These are phyloP conservation scores for Percina caprodes DNA, from an alignment of 2,113 vertebrate species.

Conservation along the genomic window DNA sequence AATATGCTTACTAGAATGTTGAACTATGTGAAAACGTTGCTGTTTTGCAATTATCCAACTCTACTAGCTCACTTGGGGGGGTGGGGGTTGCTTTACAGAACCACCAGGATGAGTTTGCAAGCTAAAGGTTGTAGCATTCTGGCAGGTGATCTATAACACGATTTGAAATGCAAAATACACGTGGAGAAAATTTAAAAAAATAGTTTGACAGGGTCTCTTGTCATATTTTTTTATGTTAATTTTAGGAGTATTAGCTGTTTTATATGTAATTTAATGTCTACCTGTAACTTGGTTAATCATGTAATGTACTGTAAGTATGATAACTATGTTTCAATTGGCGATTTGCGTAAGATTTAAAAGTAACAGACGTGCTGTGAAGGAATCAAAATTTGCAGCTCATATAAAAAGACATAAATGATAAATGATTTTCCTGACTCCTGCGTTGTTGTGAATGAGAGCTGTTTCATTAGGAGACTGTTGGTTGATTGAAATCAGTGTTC, in stretches of 20 bases:
- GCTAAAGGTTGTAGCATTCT: background rate
- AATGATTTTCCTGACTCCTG: background rate
- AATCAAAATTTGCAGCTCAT: background rate
- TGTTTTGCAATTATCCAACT: conserved; percentile 21
- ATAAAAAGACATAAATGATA: background rate
- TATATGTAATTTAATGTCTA: conserved; percentile 8
- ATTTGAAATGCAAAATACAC: conserved; percentile 2
- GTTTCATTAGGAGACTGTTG: conserved; percentile 6
- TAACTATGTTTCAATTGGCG: background rate
- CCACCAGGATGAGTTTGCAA: background rate
- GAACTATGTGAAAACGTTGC: conserved; percentile 26
- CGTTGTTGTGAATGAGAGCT: conserved; percentile 37
- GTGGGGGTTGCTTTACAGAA: background rate
- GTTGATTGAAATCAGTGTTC: conserved; percentile 32
- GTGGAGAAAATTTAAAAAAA: background rate
- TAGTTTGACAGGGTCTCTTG: background rate
- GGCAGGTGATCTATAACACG: background rate
- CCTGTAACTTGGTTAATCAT: conserved; percentile 15
- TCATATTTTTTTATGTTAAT: background rate
- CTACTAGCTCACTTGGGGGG: background rate
- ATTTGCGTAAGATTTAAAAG: background rate
- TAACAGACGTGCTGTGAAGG: background rate
- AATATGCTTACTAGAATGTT: conserved; percentile 41
- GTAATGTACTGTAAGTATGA: conserved; percentile 11
- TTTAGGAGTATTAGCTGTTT: conserved; percentile 8